A percentile compares a stretch with the other conserved stretches of the same genome.
These are phyloP conservation scores for Drosophila willistoni DNA, from an alignment of 1,140 invertebrate genomes.

Conservation along the genomic window DNA sequence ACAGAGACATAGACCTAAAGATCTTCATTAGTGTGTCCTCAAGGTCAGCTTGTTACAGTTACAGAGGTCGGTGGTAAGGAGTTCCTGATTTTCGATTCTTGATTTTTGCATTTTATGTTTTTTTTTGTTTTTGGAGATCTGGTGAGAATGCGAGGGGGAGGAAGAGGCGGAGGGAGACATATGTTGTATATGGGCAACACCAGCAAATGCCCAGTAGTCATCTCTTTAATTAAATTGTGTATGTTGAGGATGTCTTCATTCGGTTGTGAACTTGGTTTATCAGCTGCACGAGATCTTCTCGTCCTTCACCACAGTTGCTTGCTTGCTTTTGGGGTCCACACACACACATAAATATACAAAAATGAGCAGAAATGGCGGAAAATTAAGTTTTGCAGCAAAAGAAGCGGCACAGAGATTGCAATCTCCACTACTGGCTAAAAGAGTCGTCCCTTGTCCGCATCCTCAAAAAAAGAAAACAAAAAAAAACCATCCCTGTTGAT, in stretches of 20 bases:
- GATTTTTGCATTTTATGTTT: background rate
- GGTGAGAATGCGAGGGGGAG: background rate
- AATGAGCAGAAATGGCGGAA: slow-evolving; percentile 77
- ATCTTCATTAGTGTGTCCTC: slow-evolving; percentile 62
- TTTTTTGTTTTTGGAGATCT: background rate
- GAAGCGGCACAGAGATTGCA: slow-evolving; percentile 61
- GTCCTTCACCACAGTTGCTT: slow-evolving; percentile 15
- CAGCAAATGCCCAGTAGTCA: slow-evolving; percentile 58
- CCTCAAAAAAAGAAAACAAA: background rate
- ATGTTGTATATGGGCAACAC: background rate
- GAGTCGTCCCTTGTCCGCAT: slow-evolving; percentile 26
- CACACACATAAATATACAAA: slow-evolving; percentile 12
- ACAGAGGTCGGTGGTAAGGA: background rate
- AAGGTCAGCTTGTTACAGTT: slow-evolving; percentile 21
- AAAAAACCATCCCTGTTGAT: background rate
- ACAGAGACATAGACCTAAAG: slow-evolving; percentile 15
- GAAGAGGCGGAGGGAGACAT: too few relatives aligned
- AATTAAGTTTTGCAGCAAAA: slow-evolving; percentile 55
- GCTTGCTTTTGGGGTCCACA: background rate
- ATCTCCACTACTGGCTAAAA: slow-evolving; percentile 54
- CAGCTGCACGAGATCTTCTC: slow-evolving; percentile 62
- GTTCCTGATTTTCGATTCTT: background rate
- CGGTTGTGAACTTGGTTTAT: slow-evolving; percentile 52
- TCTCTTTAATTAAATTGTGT: slow-evolving; percentile 80
- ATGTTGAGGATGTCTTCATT: slow-evolving; percentile 70